Percentiles rank a stretch among this genome's conserved stretches.
Conservation (phyloP, 1,140 invertebrate species). For the Atopsyche davidsoni region DNA sequence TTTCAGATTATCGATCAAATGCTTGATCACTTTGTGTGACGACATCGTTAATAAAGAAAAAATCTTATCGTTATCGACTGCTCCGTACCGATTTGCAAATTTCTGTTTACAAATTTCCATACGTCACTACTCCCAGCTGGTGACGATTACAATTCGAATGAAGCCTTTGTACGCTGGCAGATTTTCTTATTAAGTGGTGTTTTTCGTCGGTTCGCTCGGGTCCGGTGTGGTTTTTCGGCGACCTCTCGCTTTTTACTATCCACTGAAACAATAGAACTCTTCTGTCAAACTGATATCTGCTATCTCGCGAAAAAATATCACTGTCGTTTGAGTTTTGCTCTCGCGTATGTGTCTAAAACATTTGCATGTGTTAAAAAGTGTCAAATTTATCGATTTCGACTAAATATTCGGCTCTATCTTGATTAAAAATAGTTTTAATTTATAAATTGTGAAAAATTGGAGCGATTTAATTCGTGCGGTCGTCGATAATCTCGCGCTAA, state of each 20-base stretch:
- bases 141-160: slow-evolving; percentile 25
- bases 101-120: slow-evolving; percentile 28
- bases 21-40: slow-evolving; percentile 10
- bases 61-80: slow-evolving; percentile 10
- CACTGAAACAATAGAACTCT: neutral
- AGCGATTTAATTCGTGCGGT: too few species aligned
- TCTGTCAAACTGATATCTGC: neutral
- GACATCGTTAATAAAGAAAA: slow-evolving; percentile 12
- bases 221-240: neutral
- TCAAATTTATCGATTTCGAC: neutral
- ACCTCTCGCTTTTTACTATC: neutral
- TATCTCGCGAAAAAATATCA: neutral
- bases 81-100: slow-evolving; percentile 15
- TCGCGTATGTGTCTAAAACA: slow-evolving; percentile 4
- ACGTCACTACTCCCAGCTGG: slow-evolving; percentile 26
- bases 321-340: neutral
- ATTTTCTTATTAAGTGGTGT: slow-evolving; percentile 13
- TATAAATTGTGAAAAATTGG: too few species aligned
- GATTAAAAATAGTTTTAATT: too few species aligned
- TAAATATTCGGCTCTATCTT: slow-evolving; percentile 1
- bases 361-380: slow-evolving; percentile 2
- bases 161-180: slow-evolving; percentile 21
- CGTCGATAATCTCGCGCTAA: neutral
- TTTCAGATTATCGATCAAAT: neutral
- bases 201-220: slow-evolving; percentile 2